These are phyloP conservation scores for Orthosia cruda DNA, from an alignment of 2,888 invertebrate species.

Conservation along the genomic window DNA sequence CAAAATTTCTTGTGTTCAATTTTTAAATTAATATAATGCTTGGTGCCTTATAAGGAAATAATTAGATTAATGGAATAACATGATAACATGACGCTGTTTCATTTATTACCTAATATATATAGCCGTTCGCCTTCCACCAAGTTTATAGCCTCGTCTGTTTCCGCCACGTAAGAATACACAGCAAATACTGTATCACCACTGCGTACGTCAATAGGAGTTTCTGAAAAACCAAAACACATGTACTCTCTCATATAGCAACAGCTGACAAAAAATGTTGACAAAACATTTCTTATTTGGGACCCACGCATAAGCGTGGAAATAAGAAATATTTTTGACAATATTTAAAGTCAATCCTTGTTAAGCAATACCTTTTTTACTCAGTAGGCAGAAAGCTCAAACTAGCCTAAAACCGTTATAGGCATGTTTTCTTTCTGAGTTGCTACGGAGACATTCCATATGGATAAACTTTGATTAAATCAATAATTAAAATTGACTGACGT, in stretches of 20 bases:
- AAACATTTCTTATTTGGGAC: too few species aligned
- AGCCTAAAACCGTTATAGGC: neutral
- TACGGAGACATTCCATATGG: neutral
- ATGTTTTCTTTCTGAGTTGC: neutral
- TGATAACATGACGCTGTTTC: neutral
- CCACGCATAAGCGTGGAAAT: too few species aligned
- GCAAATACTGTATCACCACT: constrained; percentile 96
- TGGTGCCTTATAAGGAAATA: neutral
- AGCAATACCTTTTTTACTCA: too few species aligned
- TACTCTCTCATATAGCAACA: neutral
- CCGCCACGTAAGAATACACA: constrained; percentile 96
- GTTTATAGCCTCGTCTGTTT: constrained; percentile 97
- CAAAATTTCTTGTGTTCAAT: neutral
- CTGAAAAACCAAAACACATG: constrained; percentile 70
- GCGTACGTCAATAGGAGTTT: constrained; percentile 90
- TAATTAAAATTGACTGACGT: neutral
- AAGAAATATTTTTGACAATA: too few species aligned
- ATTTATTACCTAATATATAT: constrained; percentile 93
- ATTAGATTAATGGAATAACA: too few species aligned
- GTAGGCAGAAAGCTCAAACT: neutral
- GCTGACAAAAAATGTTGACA: too few species aligned
- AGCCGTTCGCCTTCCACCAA: constrained; percentile 98
- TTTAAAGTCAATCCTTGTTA: too few species aligned
- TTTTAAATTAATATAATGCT: neutral
- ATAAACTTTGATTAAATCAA: neutral